Evolutionary conservation across 2,113 vertebrate genomes (phyloP).

Genomic region (Riparia riparia): DNA sequence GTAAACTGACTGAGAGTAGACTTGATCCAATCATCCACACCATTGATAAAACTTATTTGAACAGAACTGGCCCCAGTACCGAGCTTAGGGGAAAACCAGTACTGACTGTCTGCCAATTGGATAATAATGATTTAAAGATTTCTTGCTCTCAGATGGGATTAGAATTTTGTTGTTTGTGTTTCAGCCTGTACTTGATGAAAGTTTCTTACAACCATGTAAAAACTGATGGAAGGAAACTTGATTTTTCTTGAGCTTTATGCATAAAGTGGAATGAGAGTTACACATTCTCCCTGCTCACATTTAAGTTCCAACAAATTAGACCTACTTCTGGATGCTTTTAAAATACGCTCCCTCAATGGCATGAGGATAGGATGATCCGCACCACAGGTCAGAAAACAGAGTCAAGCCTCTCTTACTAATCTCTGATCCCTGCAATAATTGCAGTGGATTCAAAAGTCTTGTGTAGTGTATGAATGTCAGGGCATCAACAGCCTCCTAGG

Average conservation of each 20-base stretch:
- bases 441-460: neutral
- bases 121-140: neutral
- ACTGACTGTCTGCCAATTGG: rapidly evolving
- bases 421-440: neutral
- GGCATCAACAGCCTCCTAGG: neutral
- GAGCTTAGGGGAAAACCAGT: neutral
- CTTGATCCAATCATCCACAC: neutral
- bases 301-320: neutral
- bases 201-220: neutral
- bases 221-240: neutral
- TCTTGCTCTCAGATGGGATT: neutral
- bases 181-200: neutral
- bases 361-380: neutral
- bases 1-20: neutral
- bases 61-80: neutral
- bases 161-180: neutral
- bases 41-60: neutral
- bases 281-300: rapidly evolving
- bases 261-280: neutral
- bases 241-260: neutral
- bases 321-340: neutral
- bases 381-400: neutral
- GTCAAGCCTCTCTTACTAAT: neutral
- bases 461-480: neutral
- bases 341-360: neutral